These are phyloP conservation scores for Sterna hirundo DNA, from an alignment of 2,113 vertebrate genomes.

Conservation along the genomic window DNA sequence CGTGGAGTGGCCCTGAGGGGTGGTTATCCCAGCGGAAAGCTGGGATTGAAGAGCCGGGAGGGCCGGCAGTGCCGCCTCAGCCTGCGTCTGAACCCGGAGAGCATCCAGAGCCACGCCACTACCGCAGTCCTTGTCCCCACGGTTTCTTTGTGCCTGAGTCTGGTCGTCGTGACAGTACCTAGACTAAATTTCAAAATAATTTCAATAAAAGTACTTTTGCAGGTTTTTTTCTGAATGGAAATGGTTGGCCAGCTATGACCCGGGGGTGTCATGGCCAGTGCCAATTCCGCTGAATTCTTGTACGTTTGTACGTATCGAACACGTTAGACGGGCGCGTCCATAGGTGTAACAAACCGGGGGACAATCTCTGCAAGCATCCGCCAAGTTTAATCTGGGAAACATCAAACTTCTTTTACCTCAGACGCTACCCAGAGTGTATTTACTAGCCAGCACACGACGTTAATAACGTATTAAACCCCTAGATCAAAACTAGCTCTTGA, in stretches of 20 bases:
- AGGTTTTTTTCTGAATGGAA: too few relatives aligned
- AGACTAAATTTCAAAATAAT: too few relatives aligned
- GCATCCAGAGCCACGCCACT: accelerated
- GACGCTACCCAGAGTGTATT: not conserved
- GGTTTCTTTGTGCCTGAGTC: accelerated
- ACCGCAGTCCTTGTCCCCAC: accelerated
- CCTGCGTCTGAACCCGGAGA: not conserved
- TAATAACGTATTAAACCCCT: not conserved
- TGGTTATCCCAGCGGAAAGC: not conserved
- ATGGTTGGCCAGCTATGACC: accelerated
- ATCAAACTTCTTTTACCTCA: not conserved
- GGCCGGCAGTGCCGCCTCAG: accelerated
- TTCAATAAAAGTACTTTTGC: not conserved
- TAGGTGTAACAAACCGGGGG: too few relatives aligned
- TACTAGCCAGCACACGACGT: not conserved
- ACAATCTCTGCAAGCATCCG: not conserved
- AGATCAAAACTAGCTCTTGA: not conserved
- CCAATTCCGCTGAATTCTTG: not conserved
- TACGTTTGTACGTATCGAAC: accelerated
- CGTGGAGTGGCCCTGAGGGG: accelerated
- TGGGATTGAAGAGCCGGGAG: not conserved
- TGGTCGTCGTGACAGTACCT: accelerated
- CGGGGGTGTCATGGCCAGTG: accelerated
- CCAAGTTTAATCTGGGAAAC: not conserved
- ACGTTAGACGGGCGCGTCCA: too few relatives aligned